Percentiles rank a stretch among this genome's conserved stretches.
Conservation (phyloP, 2,797 vertebrate species). For the Synaphobranchus kaupii region DNA sequence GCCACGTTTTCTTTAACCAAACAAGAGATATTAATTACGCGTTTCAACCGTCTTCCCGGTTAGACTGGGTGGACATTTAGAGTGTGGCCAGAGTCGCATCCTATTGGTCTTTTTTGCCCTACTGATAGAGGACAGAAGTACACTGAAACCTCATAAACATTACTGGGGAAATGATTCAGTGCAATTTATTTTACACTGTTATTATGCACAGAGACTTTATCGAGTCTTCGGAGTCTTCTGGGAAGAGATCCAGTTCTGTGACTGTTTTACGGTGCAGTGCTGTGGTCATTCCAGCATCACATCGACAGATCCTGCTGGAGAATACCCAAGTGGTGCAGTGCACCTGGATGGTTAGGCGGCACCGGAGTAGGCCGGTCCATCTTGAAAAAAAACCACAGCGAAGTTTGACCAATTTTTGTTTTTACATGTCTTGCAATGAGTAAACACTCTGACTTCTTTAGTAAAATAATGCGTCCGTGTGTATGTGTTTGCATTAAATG, state of each 20-base stretch:
- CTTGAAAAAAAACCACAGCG: not conserved
- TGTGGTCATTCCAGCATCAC: not conserved
- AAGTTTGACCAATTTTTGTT: too few relatives aligned
- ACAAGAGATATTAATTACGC: not conserved
- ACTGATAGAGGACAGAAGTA: not conserved
- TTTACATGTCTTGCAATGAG: not conserved
- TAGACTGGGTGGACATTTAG: not conserved
- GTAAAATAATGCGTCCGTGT: not conserved
- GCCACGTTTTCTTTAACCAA: not conserved
- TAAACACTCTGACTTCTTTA: conserved; percentile 12
- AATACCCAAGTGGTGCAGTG: not conserved
- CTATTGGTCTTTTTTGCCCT: not conserved
- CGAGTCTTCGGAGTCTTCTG: not conserved
- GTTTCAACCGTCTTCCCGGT: not conserved
- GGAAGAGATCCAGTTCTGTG: not conserved
- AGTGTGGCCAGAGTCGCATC: not conserved
- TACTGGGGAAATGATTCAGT: not conserved
- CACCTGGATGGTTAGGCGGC: not conserved
- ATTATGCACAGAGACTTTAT: not conserved
- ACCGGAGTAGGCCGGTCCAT: not conserved
- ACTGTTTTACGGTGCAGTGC: not conserved
- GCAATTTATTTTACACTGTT: not conserved
- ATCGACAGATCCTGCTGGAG: not conserved
- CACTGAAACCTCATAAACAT: not conserved
- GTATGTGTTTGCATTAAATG: conserved; percentile 22